Evolutionary conservation across 2,888 invertebrate species (phyloP), one percentile per base, ranked within the genome.

Genomic region (Coremacera marginata): DNA sequence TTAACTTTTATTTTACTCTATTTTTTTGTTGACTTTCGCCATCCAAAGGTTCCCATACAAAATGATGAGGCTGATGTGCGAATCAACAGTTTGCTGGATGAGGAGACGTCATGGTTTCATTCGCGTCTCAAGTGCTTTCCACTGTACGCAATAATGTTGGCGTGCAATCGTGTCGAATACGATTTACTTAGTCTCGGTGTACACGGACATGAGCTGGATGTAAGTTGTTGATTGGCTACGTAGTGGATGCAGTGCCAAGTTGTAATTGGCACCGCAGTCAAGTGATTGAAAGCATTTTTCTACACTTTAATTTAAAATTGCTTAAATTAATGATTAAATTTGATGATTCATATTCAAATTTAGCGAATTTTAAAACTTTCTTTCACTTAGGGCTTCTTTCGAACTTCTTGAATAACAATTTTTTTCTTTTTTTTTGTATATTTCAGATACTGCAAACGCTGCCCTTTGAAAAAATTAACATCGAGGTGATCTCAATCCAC

Each of bases 111-210:
- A 78, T 91, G 91, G 90, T 93, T 94, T 88, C 91, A 92, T 70
- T 93, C 94, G 51, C 92, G 95, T 83, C 94, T 96, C 80, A 94
- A 95, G 87, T 96, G 96, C 89, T 95, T 96, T 87, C 96, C 96
- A 76, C 91, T 96, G 79, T 95, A 94, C 87, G 95, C 96, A 1
- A 91, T 96, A 80, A 91, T 96, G 87, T 89, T 95, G 83, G 96
- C 96, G 67, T 94, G 94, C 80, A 94, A 94, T 85, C 92, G 93
- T 68, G 91, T 93, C 9, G 90, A 90, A 55, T 91, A 95, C 31
- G 92, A 94, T 89, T 93, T 94, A 86, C 90, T 95, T 82, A 92
- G 94, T 86, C 90, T 96, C 79, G 90, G 90, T 70, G 89, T 89
- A 77, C 88, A 88, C 81, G 89, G 89, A 82, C 88, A 89, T 84